Conservation (phyloP, 2,888 invertebrate species). For the Anthoptus insignis region DNA sequence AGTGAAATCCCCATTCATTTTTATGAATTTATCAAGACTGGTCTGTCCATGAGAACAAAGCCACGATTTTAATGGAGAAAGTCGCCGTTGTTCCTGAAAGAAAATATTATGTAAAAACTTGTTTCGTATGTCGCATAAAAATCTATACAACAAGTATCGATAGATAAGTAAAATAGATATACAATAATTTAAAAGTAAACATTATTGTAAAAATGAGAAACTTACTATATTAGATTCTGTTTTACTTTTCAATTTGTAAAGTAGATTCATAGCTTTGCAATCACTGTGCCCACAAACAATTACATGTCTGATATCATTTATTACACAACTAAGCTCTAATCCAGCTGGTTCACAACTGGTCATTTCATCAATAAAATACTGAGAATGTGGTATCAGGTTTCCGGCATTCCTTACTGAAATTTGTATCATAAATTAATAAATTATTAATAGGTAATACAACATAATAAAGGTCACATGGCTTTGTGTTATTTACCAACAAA, state of each 20-base stretch:
- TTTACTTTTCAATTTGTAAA: slow-evolving; percentile 93
- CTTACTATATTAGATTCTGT: slow-evolving; percentile 88
- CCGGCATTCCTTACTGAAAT: slow-evolving; percentile 97
- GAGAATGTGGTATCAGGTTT: slow-evolving; percentile 97
- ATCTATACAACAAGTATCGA: too few relatives aligned
- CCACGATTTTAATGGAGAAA: slow-evolving; percentile 97
- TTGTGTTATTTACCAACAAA: slow-evolving; percentile 92
- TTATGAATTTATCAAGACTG: slow-evolving; percentile 94
- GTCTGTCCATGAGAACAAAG: slow-evolving; percentile 94
- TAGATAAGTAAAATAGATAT: too few relatives aligned
- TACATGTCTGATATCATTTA: slow-evolving; percentile 96
- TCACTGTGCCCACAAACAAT: slow-evolving; percentile 99
- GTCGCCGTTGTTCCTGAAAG: slow-evolving; percentile 91
- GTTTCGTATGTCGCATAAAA: too few relatives aligned
- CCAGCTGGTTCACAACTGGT: slow-evolving; percentile 98
- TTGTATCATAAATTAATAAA: too few relatives aligned
- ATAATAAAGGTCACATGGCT: neutral
- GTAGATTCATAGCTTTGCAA: slow-evolving; percentile 98
- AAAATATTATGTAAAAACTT: too few relatives aligned
- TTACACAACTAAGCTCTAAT: slow-evolving; percentile 97
- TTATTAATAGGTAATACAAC: too few relatives aligned
- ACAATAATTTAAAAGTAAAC: too few relatives aligned
- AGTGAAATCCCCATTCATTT: slow-evolving; percentile 88
- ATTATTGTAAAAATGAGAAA: too few relatives aligned
- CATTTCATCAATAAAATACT: slow-evolving; percentile 94